Evolutionary conservation across 2,113 vertebrate species (phyloP), one percentile per base, ranked within the genome.

Genomic region (Lepisosteus osseus): DNA sequence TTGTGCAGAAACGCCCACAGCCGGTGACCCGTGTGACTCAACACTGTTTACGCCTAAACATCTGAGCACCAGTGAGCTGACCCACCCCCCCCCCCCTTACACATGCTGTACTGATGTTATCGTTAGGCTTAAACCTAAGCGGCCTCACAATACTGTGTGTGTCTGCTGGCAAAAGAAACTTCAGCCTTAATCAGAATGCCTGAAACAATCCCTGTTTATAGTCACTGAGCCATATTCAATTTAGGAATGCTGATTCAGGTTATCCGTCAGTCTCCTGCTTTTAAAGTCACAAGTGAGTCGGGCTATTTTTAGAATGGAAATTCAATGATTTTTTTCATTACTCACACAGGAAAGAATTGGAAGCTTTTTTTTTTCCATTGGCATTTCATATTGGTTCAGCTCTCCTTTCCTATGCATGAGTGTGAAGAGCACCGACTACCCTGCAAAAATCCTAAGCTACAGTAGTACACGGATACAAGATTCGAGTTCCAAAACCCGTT

Each of bases 261-360:
- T 42, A 29, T 64, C 61, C 51, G 6, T 9, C 43, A 61, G n/a
- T 56, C 45, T 70, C 57, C 69, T 59, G 14, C 29, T 56, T 70
- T 43, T 61, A 61, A 55, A 71, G 47, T 71, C 70, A 54, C 61
- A 42, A 42, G 15, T n/a, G 54, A 29, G 29, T 29, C 29, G 15
- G 42, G 47, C 5, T 65, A 7, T 67, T 72, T 67, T 66, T 66
- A 40, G 63, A 47, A 44, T 8, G 3, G 76, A 45, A 68, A 65
- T 72, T 65, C 70, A 72, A 61, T 82, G 82, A 82, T 79, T 83
- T 17, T 14, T 41, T 67, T 72, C 15, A 14, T 67, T 66, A 55
- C 41, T 47, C 61, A 65, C 41, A 29, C 69, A 17, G 3, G 43
- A 42, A 62, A 45, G 55, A 69, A 59, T 59, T 63, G 29, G 29